phyloP scores from a whole-genome alignment of 2,888 invertebrate genomes.

The Orthosia cruda region DNA sequence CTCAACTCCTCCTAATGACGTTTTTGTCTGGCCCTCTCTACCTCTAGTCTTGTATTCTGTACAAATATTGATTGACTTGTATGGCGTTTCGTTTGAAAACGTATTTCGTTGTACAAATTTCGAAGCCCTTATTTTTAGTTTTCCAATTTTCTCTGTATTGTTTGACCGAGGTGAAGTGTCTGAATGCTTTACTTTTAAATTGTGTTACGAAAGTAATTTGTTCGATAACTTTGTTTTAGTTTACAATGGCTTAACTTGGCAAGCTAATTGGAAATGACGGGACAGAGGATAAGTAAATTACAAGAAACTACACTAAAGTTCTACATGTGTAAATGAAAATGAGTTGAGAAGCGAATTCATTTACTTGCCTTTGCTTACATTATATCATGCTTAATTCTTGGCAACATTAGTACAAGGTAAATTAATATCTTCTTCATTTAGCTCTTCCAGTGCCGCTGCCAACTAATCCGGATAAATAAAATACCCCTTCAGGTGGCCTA shows the following conservation, averaged over 20 bases:
- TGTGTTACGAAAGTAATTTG: constrained; percentile 60
- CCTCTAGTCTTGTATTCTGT: constrained; percentile 70
- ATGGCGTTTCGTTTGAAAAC: constrained; percentile 62
- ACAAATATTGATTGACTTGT: constrained; percentile 78
- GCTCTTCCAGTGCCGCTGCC: not conserved
- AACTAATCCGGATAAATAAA: constrained; percentile 59
- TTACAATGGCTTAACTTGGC: constrained; percentile 38
- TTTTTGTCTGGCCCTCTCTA: constrained; percentile 78
- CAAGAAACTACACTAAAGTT: constrained; percentile 29
- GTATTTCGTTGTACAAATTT: constrained; percentile 58
- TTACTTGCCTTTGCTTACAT: not conserved
- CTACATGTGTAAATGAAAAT: constrained; percentile 22
- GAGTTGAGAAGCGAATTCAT: constrained; percentile 24
- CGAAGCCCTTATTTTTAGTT: constrained; percentile 46
- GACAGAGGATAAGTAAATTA: constrained; percentile 45
- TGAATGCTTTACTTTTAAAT: constrained; percentile 52
- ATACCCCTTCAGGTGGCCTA: constrained; percentile 44
- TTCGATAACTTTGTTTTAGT: constrained; percentile 59
- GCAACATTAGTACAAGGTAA: constrained; percentile 11
- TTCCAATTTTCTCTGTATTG: constrained; percentile 34
- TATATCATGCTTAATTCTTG: not conserved
- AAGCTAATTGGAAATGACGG: constrained; percentile 45
- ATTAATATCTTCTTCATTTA: constrained; percentile 44
- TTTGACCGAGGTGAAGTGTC: constrained; percentile 52
- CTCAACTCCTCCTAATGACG: constrained; percentile 77